Base-by-base conservation (phyloP, 2,113 vertebrate species). In the Lycocorax pyrrhopterus region DNA sequence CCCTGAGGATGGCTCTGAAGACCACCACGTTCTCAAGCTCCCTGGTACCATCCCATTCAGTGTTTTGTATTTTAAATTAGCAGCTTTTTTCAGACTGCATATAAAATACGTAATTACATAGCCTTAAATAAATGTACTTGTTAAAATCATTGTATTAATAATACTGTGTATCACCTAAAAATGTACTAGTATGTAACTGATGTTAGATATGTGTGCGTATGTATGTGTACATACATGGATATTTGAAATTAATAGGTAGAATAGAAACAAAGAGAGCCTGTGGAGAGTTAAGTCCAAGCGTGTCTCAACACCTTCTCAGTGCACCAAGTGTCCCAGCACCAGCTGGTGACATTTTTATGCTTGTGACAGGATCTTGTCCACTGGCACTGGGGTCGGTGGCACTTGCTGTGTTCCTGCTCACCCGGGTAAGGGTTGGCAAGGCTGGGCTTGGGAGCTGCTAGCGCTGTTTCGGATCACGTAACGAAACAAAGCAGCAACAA, bases 401-500 rank as follows among this genome's bases (percentile, higher is more conserved):
- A 4, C 22, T 83, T 21, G 10, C 44, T 74, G 16, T 1, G 4
- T 3, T 49, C 51, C 55, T 41, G 73, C 90, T 73, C 49, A 20
- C 51, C 3, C 1, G 0, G 1, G 7, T 1, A 9, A 46, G 76
- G 32, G 18, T 19, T 26, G 69, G 35, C 84, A 47, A 43, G 52
- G 56, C 18, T 39, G 53, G 68, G 63, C 39, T 46, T 1, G 23
- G 86, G 59, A 94, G 2, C 68, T 52, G 69, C 83, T 47, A 16
- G 16, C 3, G 17, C 63, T 63, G 16, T 13, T 82, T 27, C 0
- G 0, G 59, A 39, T 63, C 19, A 10, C 4, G 7, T 20, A 66
- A 35, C 7, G 16, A 66, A 81, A 72, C 60, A 63, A 85, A 95
- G 32, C 71, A 78, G 73, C 90, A 71, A 71, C 68, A 84, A 63